These are phyloP conservation scores for Halcyon chelicuti DNA, from an alignment of 2,797 vertebrate genomes.

Conservation along the genomic window DNA sequence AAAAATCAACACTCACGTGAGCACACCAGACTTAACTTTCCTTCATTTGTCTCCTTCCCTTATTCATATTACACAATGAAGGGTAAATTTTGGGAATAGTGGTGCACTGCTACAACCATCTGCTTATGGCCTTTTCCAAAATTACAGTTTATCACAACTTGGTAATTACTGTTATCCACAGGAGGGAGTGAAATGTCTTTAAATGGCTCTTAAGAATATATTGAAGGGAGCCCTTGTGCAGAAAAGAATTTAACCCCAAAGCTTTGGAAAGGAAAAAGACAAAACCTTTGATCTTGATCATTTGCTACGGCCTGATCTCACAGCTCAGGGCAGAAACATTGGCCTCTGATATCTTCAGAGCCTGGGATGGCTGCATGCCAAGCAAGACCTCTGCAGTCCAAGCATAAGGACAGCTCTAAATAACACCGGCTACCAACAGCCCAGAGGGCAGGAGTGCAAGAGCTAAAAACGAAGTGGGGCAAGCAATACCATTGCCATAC, in stretches of 20 bases:
- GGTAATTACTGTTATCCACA: neutral
- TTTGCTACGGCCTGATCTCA: neutral
- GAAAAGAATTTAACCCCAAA: neutral
- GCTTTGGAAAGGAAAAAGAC: neutral
- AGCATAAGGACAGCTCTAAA: slow-evolving; percentile 16
- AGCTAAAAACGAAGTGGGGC: neutral
- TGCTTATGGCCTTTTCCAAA: neutral
- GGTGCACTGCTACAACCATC: neutral
- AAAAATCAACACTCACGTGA: neutral
- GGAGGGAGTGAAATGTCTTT: neutral
- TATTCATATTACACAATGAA: neutral
- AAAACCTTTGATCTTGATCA: slow-evolving; percentile 37
- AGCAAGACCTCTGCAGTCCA: slow-evolving; percentile 21
- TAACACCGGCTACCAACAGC: slow-evolving; percentile 34
- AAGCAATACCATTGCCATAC: neutral
- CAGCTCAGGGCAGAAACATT: slow-evolving; percentile 30
- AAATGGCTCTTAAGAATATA: neutral
- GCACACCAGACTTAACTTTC: neutral
- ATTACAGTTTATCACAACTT: neutral
- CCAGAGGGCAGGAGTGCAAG: slow-evolving; percentile 27
- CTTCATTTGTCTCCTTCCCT: neutral
- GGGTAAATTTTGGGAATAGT: neutral
- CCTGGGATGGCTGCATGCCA: slow-evolving; percentile 33
- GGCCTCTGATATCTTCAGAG: slow-evolving; percentile 35
- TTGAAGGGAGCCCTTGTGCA: neutral